Base-by-base conservation (phyloP, 1,140 invertebrate species). In the Nylanderia fulva region DNA sequence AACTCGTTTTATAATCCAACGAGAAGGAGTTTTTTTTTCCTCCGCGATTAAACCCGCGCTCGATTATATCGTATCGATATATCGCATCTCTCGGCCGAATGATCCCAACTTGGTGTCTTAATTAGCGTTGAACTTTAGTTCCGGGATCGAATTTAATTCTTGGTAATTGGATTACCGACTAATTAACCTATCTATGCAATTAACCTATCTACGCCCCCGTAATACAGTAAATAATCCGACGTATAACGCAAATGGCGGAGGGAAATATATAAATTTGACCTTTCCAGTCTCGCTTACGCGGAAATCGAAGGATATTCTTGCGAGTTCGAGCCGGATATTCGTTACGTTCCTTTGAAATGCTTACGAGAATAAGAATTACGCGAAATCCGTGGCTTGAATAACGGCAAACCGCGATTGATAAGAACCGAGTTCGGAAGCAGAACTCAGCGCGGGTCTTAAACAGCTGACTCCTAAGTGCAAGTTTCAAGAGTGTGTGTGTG, bases 111-210 rank as follows among this genome's bases (percentile, higher is more conserved):
- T 52, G 5, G 45, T 15, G 18, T 15, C 45, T 48, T 48, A 48
- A 48, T 48, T 48, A 68, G 45, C 27, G 27, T 33, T 4, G 33
- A 27, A 21, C 63, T 68, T 79, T 79, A 48, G 45, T 54, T 68
- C 29, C 6, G 24, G 18, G 36, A 9, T 68, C 68, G 54, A 86
- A 92, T 93, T 94, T 87, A 93, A 93, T 94, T 92, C 92, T 92
- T 90, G 85, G 87, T 91, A 94, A 93, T 91, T 93, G 89, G 91
- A 92, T 91, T 92, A 90, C 91, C 90, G 90, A 92, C 91, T 93
- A 94, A 94, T 94, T 94, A 94, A 92, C 89, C 91, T 93, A 92
- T 89, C 91, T 90, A 87, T 84, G 84, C 88, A 89, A 92, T 80
- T 33, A 33, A 33, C 29, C 29, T 33, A 33, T 33, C 29, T 33